Percentiles rank a stretch among this genome's conserved stretches.
Conservation (phyloP, 2,888 invertebrate species). For the Eurytoma californica region DNA sequence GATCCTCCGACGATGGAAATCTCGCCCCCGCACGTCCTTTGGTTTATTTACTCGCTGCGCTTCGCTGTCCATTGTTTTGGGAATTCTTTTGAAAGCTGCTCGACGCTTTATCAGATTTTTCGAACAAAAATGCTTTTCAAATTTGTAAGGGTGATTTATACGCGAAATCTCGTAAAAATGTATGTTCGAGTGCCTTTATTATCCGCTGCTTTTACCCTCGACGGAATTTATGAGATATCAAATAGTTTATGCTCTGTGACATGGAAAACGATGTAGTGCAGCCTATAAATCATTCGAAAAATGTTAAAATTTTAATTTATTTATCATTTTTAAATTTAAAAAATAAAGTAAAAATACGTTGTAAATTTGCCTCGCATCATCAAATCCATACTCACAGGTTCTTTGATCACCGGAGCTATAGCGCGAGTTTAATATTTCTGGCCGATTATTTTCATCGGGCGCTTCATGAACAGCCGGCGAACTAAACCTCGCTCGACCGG, state of each 20-base stretch:
- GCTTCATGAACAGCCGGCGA: no score
- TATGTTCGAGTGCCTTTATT: slow-evolving; percentile 16
- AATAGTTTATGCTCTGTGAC: slow-evolving; percentile 33
- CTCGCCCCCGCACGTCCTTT: no score
- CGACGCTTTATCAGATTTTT: neutral
- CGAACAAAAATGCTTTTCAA: neutral
- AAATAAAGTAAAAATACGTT: no score
- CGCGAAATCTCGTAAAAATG: slow-evolving; percentile 16
- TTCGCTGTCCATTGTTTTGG: neutral
- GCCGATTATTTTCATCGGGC: no score
- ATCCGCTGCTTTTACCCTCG: slow-evolving; percentile 20
- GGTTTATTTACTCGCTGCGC: neutral
- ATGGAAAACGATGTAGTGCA: slow-evolving; percentile 34
- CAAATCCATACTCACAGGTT: no score
- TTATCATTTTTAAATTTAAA: neutral
- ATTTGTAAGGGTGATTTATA: neutral
- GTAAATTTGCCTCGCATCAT: neutral
- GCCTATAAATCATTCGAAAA: neutral
- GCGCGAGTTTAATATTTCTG: no score
- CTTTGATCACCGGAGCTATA: neutral
- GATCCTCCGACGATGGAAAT: neutral
- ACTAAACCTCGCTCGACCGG: no score
- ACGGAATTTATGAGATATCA: slow-evolving; percentile 39
- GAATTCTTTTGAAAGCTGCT: neutral
- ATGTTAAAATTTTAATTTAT: neutral